Conservation (phyloP, 2,797 vertebrate species). For the Falco cherrug region DNA sequence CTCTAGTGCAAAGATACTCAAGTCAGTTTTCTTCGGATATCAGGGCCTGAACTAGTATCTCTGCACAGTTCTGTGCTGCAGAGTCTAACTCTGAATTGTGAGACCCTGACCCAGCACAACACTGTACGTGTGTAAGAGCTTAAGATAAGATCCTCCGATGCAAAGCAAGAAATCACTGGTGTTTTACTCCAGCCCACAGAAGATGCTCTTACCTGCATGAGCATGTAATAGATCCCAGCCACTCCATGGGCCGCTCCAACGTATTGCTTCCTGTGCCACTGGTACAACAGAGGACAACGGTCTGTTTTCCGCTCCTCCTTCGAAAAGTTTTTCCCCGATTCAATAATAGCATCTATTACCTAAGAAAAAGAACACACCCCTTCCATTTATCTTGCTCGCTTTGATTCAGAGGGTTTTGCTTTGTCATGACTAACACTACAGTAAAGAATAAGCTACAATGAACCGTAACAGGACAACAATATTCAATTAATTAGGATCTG, state of each 20-base stretch:
- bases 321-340: constrained; percentile 90
- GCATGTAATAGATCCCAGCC: constrained; percentile 91
- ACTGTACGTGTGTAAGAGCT: not conserved
- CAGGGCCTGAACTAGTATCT: not conserved
- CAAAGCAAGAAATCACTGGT: not conserved
- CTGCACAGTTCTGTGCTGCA: not conserved
- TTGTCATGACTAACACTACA: not conserved
- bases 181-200: not conserved
- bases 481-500: not conserved
- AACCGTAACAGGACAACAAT: not conserved
- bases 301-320: constrained; percentile 90
- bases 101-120: not conserved
- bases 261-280: constrained; percentile 98
- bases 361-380: constrained; percentile 31
- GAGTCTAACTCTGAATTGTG: not conserved
- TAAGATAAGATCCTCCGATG: not conserved
- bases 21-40: not conserved
- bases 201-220: constrained; percentile 86
- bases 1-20: fast-evolving
- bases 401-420: not conserved
- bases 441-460: not conserved
- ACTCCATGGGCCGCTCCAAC: constrained; percentile 94
- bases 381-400: not conserved
- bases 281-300: constrained; percentile 93
- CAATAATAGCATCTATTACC: constrained; percentile 89